Base-by-base conservation (phyloP, 1,140 invertebrate genomes). In the Chironomus tepperi region DNA sequence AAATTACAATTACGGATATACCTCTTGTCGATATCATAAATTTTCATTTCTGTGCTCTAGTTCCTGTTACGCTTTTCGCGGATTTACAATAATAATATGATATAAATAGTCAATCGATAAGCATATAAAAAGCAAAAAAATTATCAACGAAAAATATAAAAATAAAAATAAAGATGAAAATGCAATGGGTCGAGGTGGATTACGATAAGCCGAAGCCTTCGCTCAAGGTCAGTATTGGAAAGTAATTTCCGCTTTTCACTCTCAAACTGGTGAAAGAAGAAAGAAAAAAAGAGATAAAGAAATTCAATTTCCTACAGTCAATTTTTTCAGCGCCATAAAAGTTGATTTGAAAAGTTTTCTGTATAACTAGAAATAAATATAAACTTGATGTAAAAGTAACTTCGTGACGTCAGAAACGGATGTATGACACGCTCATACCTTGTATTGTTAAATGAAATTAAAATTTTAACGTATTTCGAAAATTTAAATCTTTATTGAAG, bases 181-280 rank as follows among this genome's bases (percentile, higher is more conserved):
- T 70, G 65, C 65, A 70, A 70, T 70, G 65, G 65, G 65, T 70
- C n/a, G 65, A 70, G 19, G 65, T 70, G 19, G 65, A 70, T 70
- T 70, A 70, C 65, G 65, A 70, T 21, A 70, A 70, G 18, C 16
- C 65, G 1, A 70, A 70, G 18, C 65, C 65, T 8, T 19, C 65
- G 6, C n/a, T 70, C 65, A 70, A 70, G 65, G 65, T 70, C 65
- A 70, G 65, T 70, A 70, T 21, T n/a, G 5, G 12, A 57, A 57
- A 15, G 12, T n/a, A 57, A 57, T 57, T 57, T 57, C 47, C 47
- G 47, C 47, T 57, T 57, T 57, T n/a, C 12, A 57, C 12, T 34
- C 12, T 57, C 12, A 15, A 57, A 34, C 24, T 34, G 24, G 24
- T 34, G 24, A 34, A 34, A 34, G 24, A 34, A 34, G 24, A 34